These are phyloP conservation scores for Terrapene triunguis DNA, from an alignment of 2,113 vertebrate species.

Conservation along the genomic window DNA sequence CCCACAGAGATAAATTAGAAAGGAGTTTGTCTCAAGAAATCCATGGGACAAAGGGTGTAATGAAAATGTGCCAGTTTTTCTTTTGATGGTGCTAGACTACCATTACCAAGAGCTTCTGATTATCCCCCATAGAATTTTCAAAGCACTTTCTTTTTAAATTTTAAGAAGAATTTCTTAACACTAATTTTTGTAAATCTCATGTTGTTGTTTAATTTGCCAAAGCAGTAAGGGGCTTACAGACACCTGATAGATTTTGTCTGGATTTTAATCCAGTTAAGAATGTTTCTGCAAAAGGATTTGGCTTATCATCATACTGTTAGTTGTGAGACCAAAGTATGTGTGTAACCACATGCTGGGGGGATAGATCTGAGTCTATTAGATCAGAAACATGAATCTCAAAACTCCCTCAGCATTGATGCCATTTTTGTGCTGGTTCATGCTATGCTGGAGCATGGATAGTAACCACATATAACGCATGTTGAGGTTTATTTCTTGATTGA, in stretches of 20 bases:
- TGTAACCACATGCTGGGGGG: not conserved
- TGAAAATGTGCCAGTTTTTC: not conserved
- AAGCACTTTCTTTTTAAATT: not conserved
- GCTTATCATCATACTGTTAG: not conserved
- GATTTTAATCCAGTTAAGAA: constrained; percentile 4
- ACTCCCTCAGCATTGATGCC: not conserved
- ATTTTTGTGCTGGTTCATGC: not conserved
- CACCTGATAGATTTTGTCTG: not conserved
- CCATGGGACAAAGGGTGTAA: not conserved
- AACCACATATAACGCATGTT: not conserved
- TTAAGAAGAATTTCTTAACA: not conserved
- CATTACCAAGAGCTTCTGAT: not conserved
- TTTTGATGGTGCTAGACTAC: not conserved
- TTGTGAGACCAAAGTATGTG: not conserved
- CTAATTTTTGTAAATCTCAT: not conserved
- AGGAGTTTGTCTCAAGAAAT: not conserved
- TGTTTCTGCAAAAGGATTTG: not conserved
- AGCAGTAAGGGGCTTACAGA: not conserved
- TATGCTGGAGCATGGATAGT: not conserved
- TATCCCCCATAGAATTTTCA: not conserved
- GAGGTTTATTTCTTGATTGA: not conserved
- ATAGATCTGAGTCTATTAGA: not conserved
- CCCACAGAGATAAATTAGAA: not conserved
- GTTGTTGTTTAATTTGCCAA: not conserved
- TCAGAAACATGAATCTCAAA: not conserved